These are phyloP conservation scores for Acanthosepion esculentum DNA, from an alignment of 2,888 invertebrate species.

Conservation along the genomic window DNA sequence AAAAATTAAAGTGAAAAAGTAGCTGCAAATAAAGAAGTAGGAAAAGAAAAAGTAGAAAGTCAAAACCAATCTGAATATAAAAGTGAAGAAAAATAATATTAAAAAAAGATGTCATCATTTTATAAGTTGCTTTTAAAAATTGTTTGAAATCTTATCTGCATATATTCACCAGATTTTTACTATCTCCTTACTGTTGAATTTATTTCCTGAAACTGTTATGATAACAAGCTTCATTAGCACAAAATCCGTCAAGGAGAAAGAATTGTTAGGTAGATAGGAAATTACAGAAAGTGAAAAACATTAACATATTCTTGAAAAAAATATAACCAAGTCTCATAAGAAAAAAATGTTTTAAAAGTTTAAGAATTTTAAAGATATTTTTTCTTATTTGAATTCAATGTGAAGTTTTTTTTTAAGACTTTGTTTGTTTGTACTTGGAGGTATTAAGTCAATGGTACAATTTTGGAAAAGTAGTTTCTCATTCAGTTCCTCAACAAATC, in stretches of 20 bases:
- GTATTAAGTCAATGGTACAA: too few relatives aligned
- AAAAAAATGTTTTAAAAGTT: background rate
- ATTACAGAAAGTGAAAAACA: background rate
- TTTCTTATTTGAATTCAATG: too few relatives aligned
- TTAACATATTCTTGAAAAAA: background rate
- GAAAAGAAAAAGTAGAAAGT: background rate
- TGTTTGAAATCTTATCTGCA: background rate
- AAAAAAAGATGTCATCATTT: background rate
- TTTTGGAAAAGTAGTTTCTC: too few relatives aligned
- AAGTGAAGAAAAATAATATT: background rate
- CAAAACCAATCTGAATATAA: background rate
- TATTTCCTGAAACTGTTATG: constrained; percentile 6
- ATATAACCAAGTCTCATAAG: background rate
- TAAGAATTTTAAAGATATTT: too few relatives aligned
- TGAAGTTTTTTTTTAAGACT: too few relatives aligned
- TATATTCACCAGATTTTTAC: background rate
- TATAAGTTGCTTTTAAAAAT: background rate
- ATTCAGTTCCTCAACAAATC: too few relatives aligned
- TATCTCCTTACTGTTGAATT: background rate
- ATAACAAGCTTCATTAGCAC: background rate
- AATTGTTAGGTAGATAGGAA: background rate
- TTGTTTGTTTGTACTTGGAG: too few relatives aligned
- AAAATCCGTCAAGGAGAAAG: background rate
- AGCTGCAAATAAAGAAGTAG: background rate
- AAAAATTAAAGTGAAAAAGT: too few relatives aligned